Conservation (phyloP, 2,888 invertebrate genomes). For the Zaprionus bogoriensis region DNA sequence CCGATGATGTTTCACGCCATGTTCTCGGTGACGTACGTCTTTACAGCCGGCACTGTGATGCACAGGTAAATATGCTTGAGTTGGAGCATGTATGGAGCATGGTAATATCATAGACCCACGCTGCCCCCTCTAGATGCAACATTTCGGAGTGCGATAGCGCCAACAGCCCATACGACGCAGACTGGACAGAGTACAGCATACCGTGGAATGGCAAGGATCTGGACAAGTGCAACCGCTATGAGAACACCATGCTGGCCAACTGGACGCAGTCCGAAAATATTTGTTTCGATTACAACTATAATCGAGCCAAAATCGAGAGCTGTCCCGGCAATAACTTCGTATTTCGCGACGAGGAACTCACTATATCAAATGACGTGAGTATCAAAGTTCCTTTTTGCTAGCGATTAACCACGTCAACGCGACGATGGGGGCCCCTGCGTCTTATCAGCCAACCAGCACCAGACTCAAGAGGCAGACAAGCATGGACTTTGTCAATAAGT, state of each 20-base stretch:
- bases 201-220: slow-evolving; percentile 82
- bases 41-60: slow-evolving; percentile 87
- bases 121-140: slow-evolving; percentile 76
- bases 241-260: slow-evolving; percentile 30
- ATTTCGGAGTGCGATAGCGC: slow-evolving; percentile 81
- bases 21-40: slow-evolving; percentile 87
- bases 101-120: slow-evolving; percentile 3
- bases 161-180: slow-evolving; percentile 73
- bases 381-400: slow-evolving; percentile 35
- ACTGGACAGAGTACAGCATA: slow-evolving; percentile 84
- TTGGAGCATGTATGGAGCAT: slow-evolving; percentile 5
- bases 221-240: slow-evolving; percentile 83
- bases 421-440: slow-evolving; percentile 36
- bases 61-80: slow-evolving; percentile 85
- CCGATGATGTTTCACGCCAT: slow-evolving; percentile 87
- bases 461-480: slow-evolving; percentile 39
- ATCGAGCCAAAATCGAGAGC: slow-evolving; percentile 76
- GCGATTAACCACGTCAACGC: slow-evolving; percentile 50
- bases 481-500: slow-evolving; percentile 71
- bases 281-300: slow-evolving; percentile 83
- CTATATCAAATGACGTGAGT: slow-evolving; percentile 87
- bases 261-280: slow-evolving; percentile 49
- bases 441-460: slow-evolving; percentile 55
- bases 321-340: slow-evolving; percentile 84
- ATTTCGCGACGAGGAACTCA: slow-evolving; percentile 85